phyloP scores from a whole-genome alignment of 2,113 vertebrate species.

The Periophthalmodon schlosseri region DNA sequence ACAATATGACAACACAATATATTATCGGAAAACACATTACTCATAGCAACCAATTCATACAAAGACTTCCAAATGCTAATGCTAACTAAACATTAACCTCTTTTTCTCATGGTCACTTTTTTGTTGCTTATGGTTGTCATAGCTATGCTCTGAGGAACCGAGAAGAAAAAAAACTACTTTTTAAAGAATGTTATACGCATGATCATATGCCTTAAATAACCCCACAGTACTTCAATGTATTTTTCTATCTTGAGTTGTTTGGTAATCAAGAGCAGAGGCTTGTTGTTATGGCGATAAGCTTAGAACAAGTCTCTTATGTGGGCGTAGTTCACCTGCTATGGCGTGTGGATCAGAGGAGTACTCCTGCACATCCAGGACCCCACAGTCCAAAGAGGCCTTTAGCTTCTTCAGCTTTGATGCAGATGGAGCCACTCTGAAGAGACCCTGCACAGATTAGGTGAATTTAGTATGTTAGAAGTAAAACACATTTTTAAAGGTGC shows the following conservation, averaged over 20 bases:
- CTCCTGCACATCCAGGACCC: conserved; percentile 95
- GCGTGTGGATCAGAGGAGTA: conserved; percentile 96
- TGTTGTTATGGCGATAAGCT: conserved; percentile 53
- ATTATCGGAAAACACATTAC: background rate
- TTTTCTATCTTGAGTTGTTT: background rate
- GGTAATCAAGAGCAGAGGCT: conserved; percentile 17
- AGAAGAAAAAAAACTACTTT: background rate
- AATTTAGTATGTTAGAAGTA: background rate
- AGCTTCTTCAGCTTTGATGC: conserved; percentile 98
- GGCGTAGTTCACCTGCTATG: conserved; percentile 86
- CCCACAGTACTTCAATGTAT: background rate
- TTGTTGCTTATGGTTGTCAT: background rate
- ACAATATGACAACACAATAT: background rate
- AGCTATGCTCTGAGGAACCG: background rate
- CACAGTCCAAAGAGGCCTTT: conserved; percentile 96
- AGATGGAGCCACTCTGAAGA: conserved; percentile 95
- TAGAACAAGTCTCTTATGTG: conserved; percentile 35
- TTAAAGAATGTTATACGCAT: too few relatives aligned
- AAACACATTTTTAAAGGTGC: too few relatives aligned
- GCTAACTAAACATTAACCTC: background rate
- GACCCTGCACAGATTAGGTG: conserved; percentile 77
- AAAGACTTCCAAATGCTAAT: background rate
- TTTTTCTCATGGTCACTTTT: background rate
- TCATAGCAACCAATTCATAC: background rate
- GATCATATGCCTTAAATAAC: background rate